A percentile compares a stretch with the other conserved stretches of the same genome.
phyloP scores from a whole-genome alignment of 2,888 invertebrate species.

The Heliconius hortense region DNA sequence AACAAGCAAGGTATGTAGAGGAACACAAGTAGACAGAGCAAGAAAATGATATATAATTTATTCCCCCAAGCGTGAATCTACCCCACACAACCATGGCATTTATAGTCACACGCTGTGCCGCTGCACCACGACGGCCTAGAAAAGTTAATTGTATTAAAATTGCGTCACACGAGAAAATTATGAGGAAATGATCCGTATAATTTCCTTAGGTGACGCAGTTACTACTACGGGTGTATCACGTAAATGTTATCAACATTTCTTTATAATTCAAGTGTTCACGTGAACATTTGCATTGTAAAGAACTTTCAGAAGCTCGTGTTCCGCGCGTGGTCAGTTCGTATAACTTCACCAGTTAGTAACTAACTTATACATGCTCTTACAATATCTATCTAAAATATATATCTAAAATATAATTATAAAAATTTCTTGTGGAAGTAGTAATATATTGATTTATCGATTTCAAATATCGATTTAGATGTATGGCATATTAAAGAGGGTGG shows the following conservation, averaged over 20 bases:
- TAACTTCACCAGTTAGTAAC: background rate
- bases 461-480: no score
- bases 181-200: background rate
- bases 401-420: no score
- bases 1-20: no score
- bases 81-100: background rate
- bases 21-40: no score
- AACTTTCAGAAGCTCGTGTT: conserved; percentile 9
- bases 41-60: background rate
- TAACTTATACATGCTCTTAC: background rate
- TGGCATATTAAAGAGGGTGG: no score
- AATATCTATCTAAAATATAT: no score
- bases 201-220: conserved; percentile 5
- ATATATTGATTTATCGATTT: no score
- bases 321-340: conserved; percentile 4
- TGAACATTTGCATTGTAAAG: no score
- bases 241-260: background rate
- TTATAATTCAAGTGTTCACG: conserved; percentile 17
- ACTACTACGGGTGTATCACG: background rate
- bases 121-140: background rate
- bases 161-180: background rate
- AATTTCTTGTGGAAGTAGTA: no score
- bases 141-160: background rate
- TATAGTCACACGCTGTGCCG: background rate
- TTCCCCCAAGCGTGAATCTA: background rate